Evolutionary conservation across 2,888 invertebrate species (phyloP), one percentile per base, ranked within the genome.

Genomic region (Bimastos eiseni): DNA sequence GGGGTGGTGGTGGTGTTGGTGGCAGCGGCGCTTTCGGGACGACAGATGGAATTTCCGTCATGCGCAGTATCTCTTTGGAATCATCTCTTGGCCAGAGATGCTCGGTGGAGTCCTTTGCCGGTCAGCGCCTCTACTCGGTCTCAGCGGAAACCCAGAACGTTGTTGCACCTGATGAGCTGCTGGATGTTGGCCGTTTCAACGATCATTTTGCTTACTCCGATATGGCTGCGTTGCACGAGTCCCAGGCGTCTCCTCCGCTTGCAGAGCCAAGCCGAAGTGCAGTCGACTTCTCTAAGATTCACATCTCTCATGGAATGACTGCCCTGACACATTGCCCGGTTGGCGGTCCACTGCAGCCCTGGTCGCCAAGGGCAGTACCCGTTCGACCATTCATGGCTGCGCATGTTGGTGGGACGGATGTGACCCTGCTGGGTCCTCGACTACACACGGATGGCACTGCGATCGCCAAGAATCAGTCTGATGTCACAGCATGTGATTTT

Each of bases 41-140:
- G 17, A 1, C 30, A 70, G 70, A 86, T 15, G 36, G n/a, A n/a
- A n/a, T 37, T 86, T 24, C 86, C 8, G 86, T 86, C 17, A 37
- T 36, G 8, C 86, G 86, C 1, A 86, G 86, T 24, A 86, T 86
- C 24, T 86, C 86, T 24, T 21, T 36, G 34, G 86, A 86, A 36
- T 86, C 86, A 5, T 86, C 86, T 86, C 86, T 86, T 36, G 36
- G 36, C 36, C 37, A 36, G 86, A 86, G n/a, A 86, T 86, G 37
- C 37, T 36, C 86, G 30, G 6, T 36, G 1, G 86, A 86, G 17
- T 37, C 86, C 24, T 34, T 86, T 86, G 36, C 24, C 36, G 24
- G 34, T 86, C 34, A 37, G 11, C 34, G 21, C 1, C 34, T 33
- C 34, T 24, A 36, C 36, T 21, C 34, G 11, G 19, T 34, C 3